phyloP scores from a whole-genome alignment of 2,797 vertebrate genomes.

The Amphiprion clarkii region DNA sequence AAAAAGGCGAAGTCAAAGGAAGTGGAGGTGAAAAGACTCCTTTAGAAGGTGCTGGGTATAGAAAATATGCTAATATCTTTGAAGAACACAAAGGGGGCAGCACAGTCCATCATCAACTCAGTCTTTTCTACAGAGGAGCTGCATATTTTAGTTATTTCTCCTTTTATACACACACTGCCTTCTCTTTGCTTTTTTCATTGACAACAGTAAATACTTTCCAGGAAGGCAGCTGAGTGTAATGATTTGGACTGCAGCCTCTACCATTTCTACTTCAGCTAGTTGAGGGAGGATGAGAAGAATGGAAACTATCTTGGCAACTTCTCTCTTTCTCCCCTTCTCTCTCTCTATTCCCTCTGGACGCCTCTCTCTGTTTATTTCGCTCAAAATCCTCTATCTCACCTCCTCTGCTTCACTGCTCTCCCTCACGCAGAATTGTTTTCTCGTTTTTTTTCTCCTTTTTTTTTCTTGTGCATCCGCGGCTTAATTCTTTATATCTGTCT shows the following conservation, averaged over 20 bases:
- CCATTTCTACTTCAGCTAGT: conserved; percentile 65
- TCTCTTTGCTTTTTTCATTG: conserved; percentile 53
- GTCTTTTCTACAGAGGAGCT: conserved; percentile 33
- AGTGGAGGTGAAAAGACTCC: conserved; percentile 58
- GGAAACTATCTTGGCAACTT: conserved; percentile 79
- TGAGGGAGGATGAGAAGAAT: conserved; percentile 74
- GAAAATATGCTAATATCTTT: conserved; percentile 59
- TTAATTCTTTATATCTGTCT: conserved; percentile 65
- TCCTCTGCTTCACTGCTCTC: conserved; percentile 54
- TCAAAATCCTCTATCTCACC: conserved; percentile 69
- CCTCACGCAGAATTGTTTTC: conserved; percentile 51
- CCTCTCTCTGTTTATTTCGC: conserved; percentile 67
- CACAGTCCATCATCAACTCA: conserved; percentile 24
- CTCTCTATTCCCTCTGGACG: conserved; percentile 60
- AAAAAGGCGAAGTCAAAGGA: conserved; percentile 56
- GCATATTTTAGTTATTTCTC: conserved; percentile 40
- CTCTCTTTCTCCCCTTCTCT: conserved; percentile 48
- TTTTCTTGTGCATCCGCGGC: conserved; percentile 18
- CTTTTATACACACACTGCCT: conserved; percentile 31
- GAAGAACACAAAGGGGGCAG: conserved; percentile 14
- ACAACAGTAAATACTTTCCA: conserved; percentile 76
- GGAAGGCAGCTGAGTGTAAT: conserved; percentile 71
- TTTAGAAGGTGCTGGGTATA: conserved; percentile 15
- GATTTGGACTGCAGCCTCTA: conserved; percentile 71
- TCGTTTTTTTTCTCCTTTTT: conserved; percentile 37